Conservation (phyloP, 2,797 vertebrate genomes). For the Coranthus polyacanthus region DNA sequence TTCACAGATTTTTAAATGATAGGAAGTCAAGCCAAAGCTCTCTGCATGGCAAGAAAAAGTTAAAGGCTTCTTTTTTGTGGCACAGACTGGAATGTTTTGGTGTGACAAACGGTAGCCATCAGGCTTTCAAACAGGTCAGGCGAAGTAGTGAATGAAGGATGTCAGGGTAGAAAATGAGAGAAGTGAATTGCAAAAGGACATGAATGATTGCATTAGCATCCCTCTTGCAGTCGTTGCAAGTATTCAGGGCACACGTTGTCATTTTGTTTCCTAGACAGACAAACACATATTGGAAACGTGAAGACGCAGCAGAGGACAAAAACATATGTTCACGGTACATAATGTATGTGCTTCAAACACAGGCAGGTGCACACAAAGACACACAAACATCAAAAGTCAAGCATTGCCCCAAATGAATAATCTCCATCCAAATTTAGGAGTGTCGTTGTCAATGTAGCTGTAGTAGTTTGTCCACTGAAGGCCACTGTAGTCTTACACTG, state of each 20-base stretch:
- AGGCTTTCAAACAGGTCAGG: not conserved
- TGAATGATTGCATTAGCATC: slow-evolving; percentile 45
- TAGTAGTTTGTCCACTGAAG: slow-evolving; percentile 28
- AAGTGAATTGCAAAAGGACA: slow-evolving; percentile 59
- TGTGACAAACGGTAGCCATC: slow-evolving; percentile 38
- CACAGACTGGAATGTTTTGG: not conserved
- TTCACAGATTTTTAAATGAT: too few species aligned
- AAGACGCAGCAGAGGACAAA: slow-evolving; percentile 28
- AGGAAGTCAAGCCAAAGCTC: too few species aligned
- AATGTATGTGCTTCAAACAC: slow-evolving; percentile 35
- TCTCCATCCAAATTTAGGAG: slow-evolving; percentile 51
- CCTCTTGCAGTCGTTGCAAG: slow-evolving; percentile 68
- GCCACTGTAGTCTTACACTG: slow-evolving; percentile 15
- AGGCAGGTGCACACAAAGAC: slow-evolving; percentile 27
- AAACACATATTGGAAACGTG: slow-evolving; percentile 39
- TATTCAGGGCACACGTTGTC: slow-evolving; percentile 81
- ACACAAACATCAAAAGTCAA: slow-evolving; percentile 48
- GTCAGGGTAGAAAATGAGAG: slow-evolving; percentile 9
- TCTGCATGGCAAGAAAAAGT: too few species aligned
- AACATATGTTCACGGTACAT: slow-evolving; percentile 27
- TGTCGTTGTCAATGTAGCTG: slow-evolving; percentile 32
- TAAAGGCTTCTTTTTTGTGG: too few species aligned
- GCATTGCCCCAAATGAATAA: slow-evolving; percentile 46
- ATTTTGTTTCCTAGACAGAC: slow-evolving; percentile 41
- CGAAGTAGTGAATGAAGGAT: slow-evolving; percentile 18